Conservation (phyloP, 2,797 vertebrate genomes). For the Chloroceryle inda region DNA sequence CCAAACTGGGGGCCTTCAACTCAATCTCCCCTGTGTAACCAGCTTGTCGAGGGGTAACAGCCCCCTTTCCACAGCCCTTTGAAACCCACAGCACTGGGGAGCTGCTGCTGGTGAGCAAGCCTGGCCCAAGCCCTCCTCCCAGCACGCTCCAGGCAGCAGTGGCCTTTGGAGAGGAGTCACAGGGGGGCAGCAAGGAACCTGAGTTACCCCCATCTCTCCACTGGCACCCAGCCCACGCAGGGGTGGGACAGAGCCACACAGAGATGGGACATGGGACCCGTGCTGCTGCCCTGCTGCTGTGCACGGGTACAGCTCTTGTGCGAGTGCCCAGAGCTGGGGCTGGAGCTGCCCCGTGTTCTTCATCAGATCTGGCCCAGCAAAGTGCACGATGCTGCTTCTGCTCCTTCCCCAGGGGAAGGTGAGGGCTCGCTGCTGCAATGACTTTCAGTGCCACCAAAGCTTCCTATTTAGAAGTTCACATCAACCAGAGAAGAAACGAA, state of each 20-base stretch:
- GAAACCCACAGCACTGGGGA: neutral
- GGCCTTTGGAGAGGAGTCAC: neutral
- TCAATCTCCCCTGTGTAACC: rapidly evolving
- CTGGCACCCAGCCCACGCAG: neutral
- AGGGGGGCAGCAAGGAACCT: neutral
- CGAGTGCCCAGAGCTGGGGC: neutral
- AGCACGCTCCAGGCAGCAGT: neutral
- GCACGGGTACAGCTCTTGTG: no score
- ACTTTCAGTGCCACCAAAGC: neutral
- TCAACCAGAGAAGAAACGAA: rapidly evolving
- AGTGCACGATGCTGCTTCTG: rapidly evolving
- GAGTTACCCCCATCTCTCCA: neutral
- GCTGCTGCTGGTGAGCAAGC: neutral
- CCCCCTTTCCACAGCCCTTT: neutral
- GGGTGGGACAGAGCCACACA: no score
- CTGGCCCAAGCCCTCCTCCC: neutral
- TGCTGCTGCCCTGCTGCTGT: rapidly evolving
- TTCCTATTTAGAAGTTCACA: neutral
- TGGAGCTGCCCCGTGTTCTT: rapidly evolving
- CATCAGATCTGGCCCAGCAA: no score
- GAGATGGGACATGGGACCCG: rapidly evolving
- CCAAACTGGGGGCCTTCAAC: neutral
- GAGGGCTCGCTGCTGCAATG: rapidly evolving
- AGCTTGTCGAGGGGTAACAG: rapidly evolving
- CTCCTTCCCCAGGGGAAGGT: neutral